Conservation (phyloP, 2,888 invertebrate species). For the Hololepta plana region DNA sequence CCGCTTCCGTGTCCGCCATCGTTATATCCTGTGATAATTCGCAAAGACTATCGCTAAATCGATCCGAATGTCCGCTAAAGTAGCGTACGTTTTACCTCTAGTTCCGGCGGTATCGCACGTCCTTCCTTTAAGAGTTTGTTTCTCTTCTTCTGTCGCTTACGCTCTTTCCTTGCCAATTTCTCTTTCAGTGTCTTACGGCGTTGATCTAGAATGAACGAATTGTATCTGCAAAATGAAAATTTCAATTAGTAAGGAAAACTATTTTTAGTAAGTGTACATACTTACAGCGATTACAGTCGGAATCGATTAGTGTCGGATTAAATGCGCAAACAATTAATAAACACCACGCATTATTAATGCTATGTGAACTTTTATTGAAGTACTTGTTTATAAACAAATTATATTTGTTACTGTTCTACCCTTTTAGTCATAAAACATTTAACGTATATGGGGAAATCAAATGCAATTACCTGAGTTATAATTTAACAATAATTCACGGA, state of each 20-base stretch:
- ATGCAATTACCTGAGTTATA: too few species aligned
- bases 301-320: too few species aligned
- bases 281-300: too few species aligned
- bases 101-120: constrained; percentile 17
- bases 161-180: constrained; percentile 53
- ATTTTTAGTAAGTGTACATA: neutral
- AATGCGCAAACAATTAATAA: too few species aligned
- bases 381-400: too few species aligned
- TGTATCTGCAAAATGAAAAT: constrained; percentile 25
- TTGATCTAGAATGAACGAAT: constrained; percentile 47
- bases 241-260: constrained; percentile 3
- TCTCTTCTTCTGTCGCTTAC: constrained; percentile 51
- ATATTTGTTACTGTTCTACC: too few species aligned
- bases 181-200: constrained; percentile 50
- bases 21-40: constrained; percentile 10
- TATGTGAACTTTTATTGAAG: too few species aligned
- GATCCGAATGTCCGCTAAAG: too few species aligned
- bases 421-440: too few species aligned
- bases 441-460: too few species aligned
- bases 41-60: constrained; percentile 1
- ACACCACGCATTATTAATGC: too few species aligned
- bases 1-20: constrained; percentile 23
- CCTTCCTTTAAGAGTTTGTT: constrained; percentile 36
- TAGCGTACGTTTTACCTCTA: constrained; percentile 14
- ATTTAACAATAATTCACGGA: too few species aligned